Percentiles rank a stretch among this genome's conserved stretches.
phyloP scores from a whole-genome alignment of 2,797 vertebrate species.

The Uromys caudimaculatus region DNA sequence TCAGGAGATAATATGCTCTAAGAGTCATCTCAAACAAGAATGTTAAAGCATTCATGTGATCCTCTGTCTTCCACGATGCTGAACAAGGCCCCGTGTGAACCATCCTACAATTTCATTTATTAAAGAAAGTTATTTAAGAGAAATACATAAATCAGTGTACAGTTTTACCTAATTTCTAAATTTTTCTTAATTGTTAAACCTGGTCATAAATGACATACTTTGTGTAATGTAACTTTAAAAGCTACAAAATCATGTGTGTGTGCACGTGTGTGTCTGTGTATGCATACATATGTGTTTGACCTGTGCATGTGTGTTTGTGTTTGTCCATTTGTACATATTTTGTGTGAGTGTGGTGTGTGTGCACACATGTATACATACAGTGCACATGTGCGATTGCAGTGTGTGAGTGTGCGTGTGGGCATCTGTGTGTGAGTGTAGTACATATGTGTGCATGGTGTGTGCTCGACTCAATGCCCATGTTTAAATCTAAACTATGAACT shows the following conservation, averaged over 20 bases:
- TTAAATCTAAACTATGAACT: not conserved
- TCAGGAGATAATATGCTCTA: not conserved
- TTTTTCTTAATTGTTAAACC: not conserved
- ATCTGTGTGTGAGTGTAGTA: too few species aligned
- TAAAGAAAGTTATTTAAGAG: not conserved
- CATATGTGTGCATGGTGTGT: not conserved
- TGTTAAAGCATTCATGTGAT: not conserved
- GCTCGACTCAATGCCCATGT: not conserved
- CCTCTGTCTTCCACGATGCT: not conserved
- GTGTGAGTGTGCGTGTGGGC: not conserved
- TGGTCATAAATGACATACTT: not conserved
- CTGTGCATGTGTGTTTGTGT: not conserved
- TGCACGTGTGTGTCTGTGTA: too few species aligned
- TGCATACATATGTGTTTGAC: not conserved
- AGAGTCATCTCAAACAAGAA: not conserved
- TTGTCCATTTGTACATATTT: not conserved
- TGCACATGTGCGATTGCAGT: too few species aligned
- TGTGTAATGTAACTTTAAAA: not conserved
- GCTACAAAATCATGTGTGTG: not conserved
- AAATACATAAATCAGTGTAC: not conserved
- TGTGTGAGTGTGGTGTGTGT: not conserved
- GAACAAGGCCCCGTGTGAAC: not conserved
- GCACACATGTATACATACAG: too few species aligned
- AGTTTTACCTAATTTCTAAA: not conserved
- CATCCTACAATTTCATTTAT: not conserved